These are phyloP conservation scores for Charanyca ferruginea DNA, from an alignment of 2,888 invertebrate genomes.

Conservation along the genomic window DNA sequence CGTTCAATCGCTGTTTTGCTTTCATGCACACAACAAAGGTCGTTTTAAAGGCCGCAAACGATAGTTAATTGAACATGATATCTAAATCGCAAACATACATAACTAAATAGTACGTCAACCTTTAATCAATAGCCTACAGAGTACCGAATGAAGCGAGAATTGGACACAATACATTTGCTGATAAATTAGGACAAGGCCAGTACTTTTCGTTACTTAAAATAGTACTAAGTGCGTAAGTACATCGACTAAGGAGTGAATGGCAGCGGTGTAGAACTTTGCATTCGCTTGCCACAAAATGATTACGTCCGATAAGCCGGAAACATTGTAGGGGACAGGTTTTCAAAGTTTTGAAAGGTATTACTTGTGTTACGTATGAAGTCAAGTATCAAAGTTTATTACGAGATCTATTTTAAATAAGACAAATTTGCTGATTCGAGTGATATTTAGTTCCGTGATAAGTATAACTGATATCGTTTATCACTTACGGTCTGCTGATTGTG, in stretches of 20 bases:
- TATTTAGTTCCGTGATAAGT: conserved; percentile 38
- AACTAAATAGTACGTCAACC: conserved; percentile 28
- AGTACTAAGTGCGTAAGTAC: conserved; percentile 65
- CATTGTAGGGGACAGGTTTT: conserved; percentile 77
- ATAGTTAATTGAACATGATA: conserved; percentile 36
- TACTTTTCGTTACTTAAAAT: conserved; percentile 61
- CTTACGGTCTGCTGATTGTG: conserved; percentile 11
- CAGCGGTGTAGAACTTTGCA: conserved; percentile 48
- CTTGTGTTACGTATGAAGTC: conserved; percentile 68
- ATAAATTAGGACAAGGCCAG: conserved; percentile 65
- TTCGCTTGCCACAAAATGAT: conserved; percentile 68
- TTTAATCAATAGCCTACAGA: conserved; percentile 41
- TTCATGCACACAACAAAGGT: conserved; percentile 39
- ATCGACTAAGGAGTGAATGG: conserved; percentile 56
- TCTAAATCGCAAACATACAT: conserved; percentile 7
- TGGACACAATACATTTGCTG: conserved; percentile 57
- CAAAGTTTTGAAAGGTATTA: conserved; percentile 81
- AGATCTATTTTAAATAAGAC: conserved; percentile 60
- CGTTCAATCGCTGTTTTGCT: conserved; percentile 29
- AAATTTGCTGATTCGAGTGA: conserved; percentile 43
- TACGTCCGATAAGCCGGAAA: conserved; percentile 77
- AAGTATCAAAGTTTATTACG: conserved; percentile 58
- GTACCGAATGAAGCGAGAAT: conserved; percentile 51
- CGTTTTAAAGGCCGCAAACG: conserved; percentile 47
- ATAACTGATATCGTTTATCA: conserved; percentile 21